A percentile compares a stretch with the other conserved stretches of the same genome.
These are phyloP conservation scores for Ptychoptera contaminata DNA, from an alignment of 2,888 invertebrate species.

Conservation along the genomic window DNA sequence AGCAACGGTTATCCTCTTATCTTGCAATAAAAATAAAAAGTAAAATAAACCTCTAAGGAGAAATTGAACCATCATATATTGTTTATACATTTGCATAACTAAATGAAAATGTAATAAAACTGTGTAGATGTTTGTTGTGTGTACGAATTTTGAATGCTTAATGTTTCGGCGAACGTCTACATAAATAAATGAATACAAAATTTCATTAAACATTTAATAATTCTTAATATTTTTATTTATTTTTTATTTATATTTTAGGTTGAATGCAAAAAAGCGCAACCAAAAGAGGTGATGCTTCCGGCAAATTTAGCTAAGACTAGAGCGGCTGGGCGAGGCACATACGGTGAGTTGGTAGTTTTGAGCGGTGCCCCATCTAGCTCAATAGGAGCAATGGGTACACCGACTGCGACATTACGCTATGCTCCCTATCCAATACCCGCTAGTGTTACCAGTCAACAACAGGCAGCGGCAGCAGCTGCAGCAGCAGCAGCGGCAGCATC, in stretches of 20 bases:
- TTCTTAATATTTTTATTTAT: slow-evolving; percentile 4
- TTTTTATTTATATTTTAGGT: slow-evolving; percentile 50
- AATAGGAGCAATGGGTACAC: slow-evolving; percentile 15
- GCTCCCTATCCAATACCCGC: slow-evolving; percentile 45
- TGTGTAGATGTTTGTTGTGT: no score
- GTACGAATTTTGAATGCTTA: no score
- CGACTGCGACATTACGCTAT: slow-evolving; percentile 39
- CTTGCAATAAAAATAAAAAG: no score
- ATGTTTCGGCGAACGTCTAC: no score
- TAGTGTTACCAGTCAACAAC: slow-evolving; percentile 27
- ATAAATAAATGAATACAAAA: not conserved
- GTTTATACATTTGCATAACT: no score
- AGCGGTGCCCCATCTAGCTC: slow-evolving; percentile 48
- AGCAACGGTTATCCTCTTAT: no score
- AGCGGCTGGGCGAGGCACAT: slow-evolving; percentile 88
- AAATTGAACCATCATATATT: no score
- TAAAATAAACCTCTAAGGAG: no score
- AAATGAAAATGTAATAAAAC: no score
- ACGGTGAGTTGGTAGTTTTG: slow-evolving; percentile 93
- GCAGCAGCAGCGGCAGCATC: slow-evolving; percentile 15
- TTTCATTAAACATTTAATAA: not conserved
- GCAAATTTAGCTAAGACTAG: slow-evolving; percentile 90
- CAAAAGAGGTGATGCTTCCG: slow-evolving; percentile 99
- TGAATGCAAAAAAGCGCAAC: slow-evolving; percentile 99
- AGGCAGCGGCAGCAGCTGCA: slow-evolving; percentile 20